phyloP scores from a whole-genome alignment of 2,113 vertebrate species.

The Tychaedon coryphoeus region DNA sequence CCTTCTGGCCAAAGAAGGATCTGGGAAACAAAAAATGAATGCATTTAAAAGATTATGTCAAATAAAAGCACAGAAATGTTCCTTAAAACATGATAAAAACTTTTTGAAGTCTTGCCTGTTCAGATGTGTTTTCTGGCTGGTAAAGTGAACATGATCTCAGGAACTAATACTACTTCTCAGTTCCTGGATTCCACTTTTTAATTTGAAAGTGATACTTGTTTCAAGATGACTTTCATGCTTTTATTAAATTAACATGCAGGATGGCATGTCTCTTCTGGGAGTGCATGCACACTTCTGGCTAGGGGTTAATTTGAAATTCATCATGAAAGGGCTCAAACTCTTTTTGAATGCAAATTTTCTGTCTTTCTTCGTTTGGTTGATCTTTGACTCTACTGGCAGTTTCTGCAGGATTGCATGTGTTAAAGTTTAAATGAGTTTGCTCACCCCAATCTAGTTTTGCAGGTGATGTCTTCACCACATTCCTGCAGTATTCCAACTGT shows the following conservation, averaged over 20 bases:
- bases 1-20: background rate
- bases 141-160: conserved; percentile 19
- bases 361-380: background rate
- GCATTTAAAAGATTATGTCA: background rate
- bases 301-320: background rate
- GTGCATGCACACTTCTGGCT: background rate
- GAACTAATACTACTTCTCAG: background rate
- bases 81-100: conserved; percentile 2
- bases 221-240: conserved; percentile 17
- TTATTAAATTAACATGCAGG: background rate
- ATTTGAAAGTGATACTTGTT: conserved; percentile 23
- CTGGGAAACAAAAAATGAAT: background rate
- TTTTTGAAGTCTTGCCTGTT: conserved; percentile 41
- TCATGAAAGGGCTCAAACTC: background rate
- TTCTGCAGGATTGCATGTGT: background rate
- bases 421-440: background rate
- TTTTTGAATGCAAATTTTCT: background rate
- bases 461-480: background rate
- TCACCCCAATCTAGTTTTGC: background rate
- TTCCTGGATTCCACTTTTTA: conserved; percentile 33
- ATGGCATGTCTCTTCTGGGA: background rate
- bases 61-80: conserved; percentile 26
- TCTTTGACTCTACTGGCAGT: background rate
- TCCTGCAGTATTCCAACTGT: background rate
- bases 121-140: conserved; percentile 20